phyloP scores from a whole-genome alignment of 2,888 invertebrate species.

The Agrochola lychnidis region DNA sequence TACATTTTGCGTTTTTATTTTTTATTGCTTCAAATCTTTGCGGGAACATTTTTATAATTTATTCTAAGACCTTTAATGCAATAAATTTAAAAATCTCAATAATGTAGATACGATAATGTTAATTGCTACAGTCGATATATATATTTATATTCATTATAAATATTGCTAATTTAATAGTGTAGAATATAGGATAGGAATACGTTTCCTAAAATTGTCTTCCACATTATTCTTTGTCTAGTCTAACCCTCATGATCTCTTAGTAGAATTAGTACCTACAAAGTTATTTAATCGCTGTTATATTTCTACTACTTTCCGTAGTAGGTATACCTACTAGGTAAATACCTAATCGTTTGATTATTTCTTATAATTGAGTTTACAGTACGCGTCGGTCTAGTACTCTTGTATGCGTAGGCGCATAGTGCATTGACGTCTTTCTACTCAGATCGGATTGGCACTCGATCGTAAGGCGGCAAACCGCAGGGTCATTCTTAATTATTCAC shows the following conservation, averaged over 20 bases:
- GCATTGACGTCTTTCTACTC: slow-evolving; percentile 55
- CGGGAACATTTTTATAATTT: no score
- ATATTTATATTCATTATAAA: no score
- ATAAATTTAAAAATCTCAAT: no score
- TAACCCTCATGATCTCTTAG: neutral
- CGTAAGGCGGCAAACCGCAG: slow-evolving; percentile 57
- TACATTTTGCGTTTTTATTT: no score
- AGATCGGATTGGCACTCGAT: slow-evolving; percentile 55
- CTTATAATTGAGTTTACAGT: slow-evolving; percentile 37
- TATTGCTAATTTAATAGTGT: no score
- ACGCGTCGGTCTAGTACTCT: slow-evolving; percentile 9
- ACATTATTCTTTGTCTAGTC: neutral
- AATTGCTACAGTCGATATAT: no score
- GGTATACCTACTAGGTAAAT: neutral
- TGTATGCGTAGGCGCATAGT: slow-evolving; percentile 22
- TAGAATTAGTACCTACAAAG: neutral
- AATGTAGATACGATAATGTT: no score
- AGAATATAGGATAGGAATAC: neutral
- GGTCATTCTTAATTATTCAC: slow-evolving; percentile 61
- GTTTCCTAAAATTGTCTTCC: neutral
- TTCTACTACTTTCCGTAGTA: neutral
- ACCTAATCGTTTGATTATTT: slow-evolving; percentile 17
- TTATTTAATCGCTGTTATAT: neutral
- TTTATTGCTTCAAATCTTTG: no score
- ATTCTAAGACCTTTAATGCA: no score